Evolutionary conservation across 2,797 vertebrate species (phyloP), one percentile per base, ranked within the genome.

Genomic region (Gephyroberyx darwinii): DNA sequence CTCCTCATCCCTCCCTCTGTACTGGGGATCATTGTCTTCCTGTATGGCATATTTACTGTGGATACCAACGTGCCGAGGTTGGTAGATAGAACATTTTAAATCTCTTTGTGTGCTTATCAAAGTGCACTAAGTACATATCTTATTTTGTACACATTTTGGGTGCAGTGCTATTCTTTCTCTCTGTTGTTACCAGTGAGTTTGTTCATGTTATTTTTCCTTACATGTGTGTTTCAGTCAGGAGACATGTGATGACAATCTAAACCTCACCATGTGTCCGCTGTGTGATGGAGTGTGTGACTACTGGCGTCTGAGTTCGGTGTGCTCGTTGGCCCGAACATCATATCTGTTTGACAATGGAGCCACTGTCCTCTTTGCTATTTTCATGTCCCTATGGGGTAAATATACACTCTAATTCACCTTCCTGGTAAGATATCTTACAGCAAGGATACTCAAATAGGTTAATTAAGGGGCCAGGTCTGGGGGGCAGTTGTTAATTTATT

Each of bases 351-450:
- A 99, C 92, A 99, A 99, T 51, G 96, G 97, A 0, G 96, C 94
- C 72, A 99, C 98, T 0, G 96, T 97, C 73, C 93, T 98, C 87
- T 99, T 99, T 80, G 96, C 98, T 70, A 92, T 99, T 86, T 99
- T 99, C 81, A 99, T 99, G 98, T 97, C 96, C 83, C 92, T 99
- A 26, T 99, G 98, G 98, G 98, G 98, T 99, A 90, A 77, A 71
- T 83, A 75, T 14, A n/a, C 65, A 50, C 45, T 65, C 20, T 10
- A 12, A 54, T 53, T 20, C 58, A 71, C 14, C 39, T 63, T 26
- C 5, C 19, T 75, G 14, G 66, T 47, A 39, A 71, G 8, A 52
- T 52, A 5, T 20, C 16, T 19, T 13, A 45, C 6, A 30, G 19
- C 30, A 10, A 12, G 1, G 16, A 57, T 37, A 57, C 3, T 31